These are phyloP conservation scores for Otolemur garnettii DNA, from an alignment of 2,113 vertebrate species.

Conservation along the genomic window DNA sequence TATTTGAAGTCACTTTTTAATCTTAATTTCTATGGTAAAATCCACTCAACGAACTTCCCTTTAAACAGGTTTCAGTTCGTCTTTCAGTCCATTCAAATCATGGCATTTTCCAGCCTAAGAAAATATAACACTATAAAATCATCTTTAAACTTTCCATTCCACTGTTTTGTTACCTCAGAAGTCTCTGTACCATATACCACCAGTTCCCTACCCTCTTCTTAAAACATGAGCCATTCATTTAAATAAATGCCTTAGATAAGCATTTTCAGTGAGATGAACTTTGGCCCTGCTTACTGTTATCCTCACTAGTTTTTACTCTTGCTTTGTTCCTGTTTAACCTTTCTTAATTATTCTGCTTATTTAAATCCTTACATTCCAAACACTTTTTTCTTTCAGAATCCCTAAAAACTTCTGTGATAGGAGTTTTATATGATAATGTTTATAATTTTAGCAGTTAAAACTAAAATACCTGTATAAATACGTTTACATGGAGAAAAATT, in stretches of 20 bases:
- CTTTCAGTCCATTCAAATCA: neutral
- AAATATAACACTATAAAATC: neutral
- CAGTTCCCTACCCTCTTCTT: neutral
- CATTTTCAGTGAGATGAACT: neutral
- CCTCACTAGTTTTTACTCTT: neutral
- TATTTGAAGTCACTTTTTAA: neutral
- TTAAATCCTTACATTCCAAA: neutral
- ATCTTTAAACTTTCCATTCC: neutral
- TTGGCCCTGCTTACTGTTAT: fast-evolving
- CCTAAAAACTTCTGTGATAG: neutral
- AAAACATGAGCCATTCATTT: neutral
- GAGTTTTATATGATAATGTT: neutral
- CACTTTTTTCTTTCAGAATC: neutral
- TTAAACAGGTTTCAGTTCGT: neutral
- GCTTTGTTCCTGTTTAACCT: neutral
- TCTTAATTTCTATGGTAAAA: neutral
- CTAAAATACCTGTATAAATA: neutral
- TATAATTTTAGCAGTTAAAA: neutral
- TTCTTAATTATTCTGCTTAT: neutral
- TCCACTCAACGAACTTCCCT: neutral
- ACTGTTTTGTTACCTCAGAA: neutral
- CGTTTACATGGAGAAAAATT: neutral
- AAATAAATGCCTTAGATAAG: neutral
- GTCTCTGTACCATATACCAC: neutral
- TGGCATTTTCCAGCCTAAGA: neutral